These are phyloP conservation scores for Bucco capensis DNA, from an alignment of 2,113 vertebrate species.

Conservation along the genomic window DNA sequence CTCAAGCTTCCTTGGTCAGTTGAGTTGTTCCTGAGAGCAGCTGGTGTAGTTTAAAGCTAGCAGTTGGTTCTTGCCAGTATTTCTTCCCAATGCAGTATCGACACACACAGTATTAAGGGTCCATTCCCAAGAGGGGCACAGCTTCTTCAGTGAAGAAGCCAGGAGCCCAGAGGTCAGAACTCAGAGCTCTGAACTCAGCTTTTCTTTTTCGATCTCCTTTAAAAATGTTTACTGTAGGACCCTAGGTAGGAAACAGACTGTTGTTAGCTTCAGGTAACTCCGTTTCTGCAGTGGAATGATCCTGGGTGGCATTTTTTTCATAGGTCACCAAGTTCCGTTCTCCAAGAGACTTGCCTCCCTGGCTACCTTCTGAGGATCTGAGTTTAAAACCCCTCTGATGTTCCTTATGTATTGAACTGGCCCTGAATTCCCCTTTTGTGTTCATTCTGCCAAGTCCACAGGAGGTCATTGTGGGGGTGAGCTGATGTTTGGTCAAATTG, in stretches of 20 bases:
- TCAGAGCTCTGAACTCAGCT: constrained; percentile 9
- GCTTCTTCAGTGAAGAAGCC: constrained; percentile 48
- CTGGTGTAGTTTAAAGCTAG: neutral
- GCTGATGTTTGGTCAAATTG: constrained; percentile 7
- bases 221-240: neutral
- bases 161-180: neutral
- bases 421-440: constrained; percentile 16
- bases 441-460: constrained; percentile 22
- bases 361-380: constrained; percentile 3
- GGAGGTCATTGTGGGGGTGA: constrained; percentile 11
- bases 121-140: neutral
- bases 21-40: constrained; percentile 25
- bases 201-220: neutral
- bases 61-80: constrained; percentile 10
- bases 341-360: neutral
- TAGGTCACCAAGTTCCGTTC: neutral
- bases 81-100: constrained; percentile 21
- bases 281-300: neutral
- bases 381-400: neutral
- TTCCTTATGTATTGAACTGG: constrained; percentile 33
- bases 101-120: constrained; percentile 48
- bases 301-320: neutral
- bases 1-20: neutral
- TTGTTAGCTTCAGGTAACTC: constrained; percentile 31
- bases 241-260: neutral